Conservation (phyloP, 2,113 vertebrate genomes). For the Otolemur garnettii region DNA sequence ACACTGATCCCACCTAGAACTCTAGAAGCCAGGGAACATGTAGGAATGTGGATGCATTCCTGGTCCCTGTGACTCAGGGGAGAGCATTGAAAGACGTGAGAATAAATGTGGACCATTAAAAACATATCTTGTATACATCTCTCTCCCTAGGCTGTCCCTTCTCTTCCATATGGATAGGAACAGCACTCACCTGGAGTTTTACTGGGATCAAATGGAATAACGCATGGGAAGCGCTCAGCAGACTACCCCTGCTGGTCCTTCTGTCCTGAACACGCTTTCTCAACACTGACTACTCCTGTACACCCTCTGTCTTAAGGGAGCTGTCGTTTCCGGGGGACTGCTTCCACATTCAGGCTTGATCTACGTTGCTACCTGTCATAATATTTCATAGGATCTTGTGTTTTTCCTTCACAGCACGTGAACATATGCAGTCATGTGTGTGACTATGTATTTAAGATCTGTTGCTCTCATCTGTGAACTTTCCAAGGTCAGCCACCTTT, state of each 20-base stretch:
- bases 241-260: neutral
- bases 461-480: neutral
- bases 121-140: neutral
- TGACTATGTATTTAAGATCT: neutral
- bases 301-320: neutral
- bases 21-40: neutral
- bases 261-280: neutral
- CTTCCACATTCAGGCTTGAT: neutral
- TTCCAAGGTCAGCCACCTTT: neutral
- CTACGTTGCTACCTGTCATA: neutral
- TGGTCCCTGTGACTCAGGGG: neutral
- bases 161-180: neutral
- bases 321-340: neutral
- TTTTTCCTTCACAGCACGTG: neutral
- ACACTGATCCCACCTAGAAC: neutral
- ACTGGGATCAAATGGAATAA: neutral
- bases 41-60: neutral
- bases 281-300: neutral
- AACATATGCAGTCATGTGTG: neutral
- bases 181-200: neutral
- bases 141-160: neutral
- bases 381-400: neutral
- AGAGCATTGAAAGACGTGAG: neutral
- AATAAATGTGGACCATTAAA: neutral
- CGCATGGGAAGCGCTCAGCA: neutral